A percentile compares a stretch with the other conserved stretches of the same genome.
phyloP scores from a whole-genome alignment of 1,140 invertebrate genomes.

The Anastatus disparis region DNA sequence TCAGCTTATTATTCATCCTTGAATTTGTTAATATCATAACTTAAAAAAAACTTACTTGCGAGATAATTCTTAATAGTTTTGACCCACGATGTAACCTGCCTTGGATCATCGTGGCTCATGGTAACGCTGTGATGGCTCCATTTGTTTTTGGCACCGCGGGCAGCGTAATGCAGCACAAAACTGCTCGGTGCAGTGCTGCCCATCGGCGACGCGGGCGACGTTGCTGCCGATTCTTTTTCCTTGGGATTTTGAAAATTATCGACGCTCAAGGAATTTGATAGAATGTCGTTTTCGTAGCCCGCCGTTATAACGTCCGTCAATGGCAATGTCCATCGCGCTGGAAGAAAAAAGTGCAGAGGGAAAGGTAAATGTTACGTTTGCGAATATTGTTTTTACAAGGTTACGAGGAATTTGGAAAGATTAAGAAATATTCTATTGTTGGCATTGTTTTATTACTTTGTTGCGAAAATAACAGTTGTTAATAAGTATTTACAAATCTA shows the following conservation, averaged over 20 bases:
- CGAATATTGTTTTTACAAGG: too few species aligned
- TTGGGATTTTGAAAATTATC: conserved; percentile 38
- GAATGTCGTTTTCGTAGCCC: conserved; percentile 60
- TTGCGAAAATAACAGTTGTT: too few species aligned
- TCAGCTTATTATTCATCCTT: conserved; percentile 17
- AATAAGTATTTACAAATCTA: too few species aligned
- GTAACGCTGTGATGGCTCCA: conserved; percentile 71
- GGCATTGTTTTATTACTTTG: too few species aligned
- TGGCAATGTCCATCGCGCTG: conserved; percentile 68
- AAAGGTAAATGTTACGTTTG: too few species aligned
- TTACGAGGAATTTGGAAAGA: too few species aligned
- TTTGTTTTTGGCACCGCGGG: conserved; percentile 69
- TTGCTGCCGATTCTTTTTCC: conserved; percentile 40
- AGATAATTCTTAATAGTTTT: conserved; percentile 70
- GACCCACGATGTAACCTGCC: conserved; percentile 74
- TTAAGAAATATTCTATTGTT: too few species aligned
- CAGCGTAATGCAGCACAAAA: conserved; percentile 74
- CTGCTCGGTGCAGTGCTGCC: conserved; percentile 62
- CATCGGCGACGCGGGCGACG: conserved; percentile 42
- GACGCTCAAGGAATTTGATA: neutral
- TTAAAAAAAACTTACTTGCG: conserved; percentile 60
- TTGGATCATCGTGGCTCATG: conserved; percentile 71
- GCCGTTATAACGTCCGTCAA: conserved; percentile 69
- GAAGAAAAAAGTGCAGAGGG: neutral
- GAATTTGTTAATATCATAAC: too few species aligned